phyloP scores from a whole-genome alignment of 1,140 invertebrate genomes.

The Bactericera cockerelli region DNA sequence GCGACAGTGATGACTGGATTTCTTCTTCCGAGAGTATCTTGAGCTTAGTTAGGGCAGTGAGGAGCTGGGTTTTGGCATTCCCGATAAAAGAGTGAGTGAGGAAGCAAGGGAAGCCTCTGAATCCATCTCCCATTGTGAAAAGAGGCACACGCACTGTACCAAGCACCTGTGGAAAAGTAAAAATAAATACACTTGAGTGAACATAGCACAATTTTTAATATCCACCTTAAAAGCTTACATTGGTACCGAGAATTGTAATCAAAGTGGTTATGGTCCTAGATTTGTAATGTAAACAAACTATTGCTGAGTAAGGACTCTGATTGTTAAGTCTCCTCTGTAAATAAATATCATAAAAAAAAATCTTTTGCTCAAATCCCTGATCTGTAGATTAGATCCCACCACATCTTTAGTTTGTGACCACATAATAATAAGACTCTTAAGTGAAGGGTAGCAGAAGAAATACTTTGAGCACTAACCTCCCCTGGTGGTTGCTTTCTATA shows the following conservation, averaged over 20 bases:
- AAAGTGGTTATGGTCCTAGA: too few species aligned
- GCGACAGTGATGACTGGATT: conserved; percentile 19
- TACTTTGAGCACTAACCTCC: too few species aligned
- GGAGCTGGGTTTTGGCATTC: conserved; percentile 32
- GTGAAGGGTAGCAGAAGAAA: too few species aligned
- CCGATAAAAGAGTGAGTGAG: conserved; percentile 35
- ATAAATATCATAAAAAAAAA: too few species aligned
- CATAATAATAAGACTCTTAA: too few species aligned
- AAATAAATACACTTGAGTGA: too few species aligned
- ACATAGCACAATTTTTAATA: not conserved
- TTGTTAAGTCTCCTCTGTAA: too few species aligned
- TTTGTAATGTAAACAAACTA: conserved; percentile 5
- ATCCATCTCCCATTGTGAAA: conserved; percentile 36
- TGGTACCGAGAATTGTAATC: conserved; percentile 8
- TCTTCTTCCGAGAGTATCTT: conserved; percentile 23
- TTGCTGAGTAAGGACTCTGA: conserved; percentile 18
- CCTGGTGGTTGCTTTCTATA: too few species aligned
- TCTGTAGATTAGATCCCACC: too few species aligned
- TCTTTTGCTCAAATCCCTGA: conserved; percentile 11
- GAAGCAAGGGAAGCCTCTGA: conserved; percentile 36
- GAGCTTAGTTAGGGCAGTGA: conserved; percentile 22
- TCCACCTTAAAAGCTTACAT: not conserved
- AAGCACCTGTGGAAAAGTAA: conserved; percentile 27
- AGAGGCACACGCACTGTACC: conserved; percentile 35
- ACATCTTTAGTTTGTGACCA: too few species aligned